Percentiles rank a stretch among this genome's conserved stretches.
These are phyloP conservation scores for Bombus waltoni DNA, from an alignment of 1,140 invertebrate species.

Conservation along the genomic window DNA sequence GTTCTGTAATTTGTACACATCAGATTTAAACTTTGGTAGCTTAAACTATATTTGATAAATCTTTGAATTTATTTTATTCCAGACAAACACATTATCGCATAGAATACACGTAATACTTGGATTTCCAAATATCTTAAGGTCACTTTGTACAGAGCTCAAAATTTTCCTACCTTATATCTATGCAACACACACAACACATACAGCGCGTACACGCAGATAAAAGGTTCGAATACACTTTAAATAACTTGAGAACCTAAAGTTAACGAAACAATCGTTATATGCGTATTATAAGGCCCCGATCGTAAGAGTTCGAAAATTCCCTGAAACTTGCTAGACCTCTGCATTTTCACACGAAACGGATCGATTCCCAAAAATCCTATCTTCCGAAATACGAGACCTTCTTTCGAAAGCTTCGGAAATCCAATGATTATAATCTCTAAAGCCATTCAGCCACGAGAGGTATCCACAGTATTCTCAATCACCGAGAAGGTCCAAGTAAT, in stretches of 20 bases:
- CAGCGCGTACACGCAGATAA: background rate
- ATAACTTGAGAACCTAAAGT: background rate
- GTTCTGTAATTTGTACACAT: no score
- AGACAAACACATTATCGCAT: background rate
- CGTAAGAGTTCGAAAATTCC: no score
- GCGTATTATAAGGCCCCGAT: no score
- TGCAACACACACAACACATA: background rate
- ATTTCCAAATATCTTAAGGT: background rate
- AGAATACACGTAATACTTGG: background rate
- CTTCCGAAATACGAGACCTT: background rate
- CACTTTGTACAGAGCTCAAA: background rate
- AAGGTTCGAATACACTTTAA: background rate
- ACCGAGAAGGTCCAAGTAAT: constrained; percentile 88
- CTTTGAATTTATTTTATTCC: no score
- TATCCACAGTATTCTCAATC: constrained; percentile 82
- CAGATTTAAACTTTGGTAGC: no score
- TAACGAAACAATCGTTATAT: background rate
- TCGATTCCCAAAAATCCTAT: background rate
- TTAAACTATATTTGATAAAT: no score
- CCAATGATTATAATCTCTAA: no score
- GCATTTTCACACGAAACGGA: no score
- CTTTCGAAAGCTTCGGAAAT: background rate
- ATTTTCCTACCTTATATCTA: background rate
- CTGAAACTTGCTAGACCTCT: no score
- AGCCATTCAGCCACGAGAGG: background rate